These are phyloP conservation scores for Forbesichthys papilliferus DNA, from an alignment of 2,113 vertebrate species.

Conservation along the genomic window DNA sequence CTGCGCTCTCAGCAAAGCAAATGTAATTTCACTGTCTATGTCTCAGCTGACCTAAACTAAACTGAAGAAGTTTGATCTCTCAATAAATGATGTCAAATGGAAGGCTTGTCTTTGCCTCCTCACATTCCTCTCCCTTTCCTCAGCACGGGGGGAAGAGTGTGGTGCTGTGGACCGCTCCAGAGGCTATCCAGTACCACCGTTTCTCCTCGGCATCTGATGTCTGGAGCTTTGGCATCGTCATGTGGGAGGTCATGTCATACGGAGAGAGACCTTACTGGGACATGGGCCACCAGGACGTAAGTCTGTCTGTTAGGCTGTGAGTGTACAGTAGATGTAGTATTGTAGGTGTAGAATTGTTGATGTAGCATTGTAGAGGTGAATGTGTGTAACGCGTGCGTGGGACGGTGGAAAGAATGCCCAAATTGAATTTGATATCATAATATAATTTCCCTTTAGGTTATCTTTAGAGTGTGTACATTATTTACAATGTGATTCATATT, in stretches of 20 bases:
- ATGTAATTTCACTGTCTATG: slow-evolving; percentile 3
- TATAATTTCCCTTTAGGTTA: no score
- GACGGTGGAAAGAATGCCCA: no score
- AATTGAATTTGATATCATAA: no score
- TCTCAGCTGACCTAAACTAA: slow-evolving; percentile 15
- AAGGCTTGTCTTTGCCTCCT: background rate
- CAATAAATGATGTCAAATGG: slow-evolving; percentile 28
- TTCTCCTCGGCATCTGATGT: slow-evolving; percentile 93
- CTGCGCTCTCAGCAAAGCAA: slow-evolving; percentile 6
- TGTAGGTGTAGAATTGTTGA: no score
- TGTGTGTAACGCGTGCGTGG: no score
- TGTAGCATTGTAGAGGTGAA: no score
- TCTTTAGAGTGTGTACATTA: no score
- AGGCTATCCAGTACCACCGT: slow-evolving; percentile 91
- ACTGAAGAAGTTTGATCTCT: slow-evolving; percentile 18
- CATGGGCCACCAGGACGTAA: slow-evolving; percentile 96
- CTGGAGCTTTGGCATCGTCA: slow-evolving; percentile 96
- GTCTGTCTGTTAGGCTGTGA: slow-evolving; percentile 48
- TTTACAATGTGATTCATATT: no score
- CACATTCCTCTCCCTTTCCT: background rate
- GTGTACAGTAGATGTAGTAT: background rate
- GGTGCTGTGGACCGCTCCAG: slow-evolving; percentile 91
- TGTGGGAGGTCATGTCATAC: slow-evolving; percentile 99
- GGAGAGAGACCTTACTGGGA: slow-evolving; percentile 99
- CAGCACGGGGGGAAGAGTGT: slow-evolving; percentile 88